A percentile compares a stretch with the other conserved stretches of the same genome.
Evolutionary conservation across 2,113 vertebrate species (phyloP).

Genomic region (Ariopsis seemanni): DNA sequence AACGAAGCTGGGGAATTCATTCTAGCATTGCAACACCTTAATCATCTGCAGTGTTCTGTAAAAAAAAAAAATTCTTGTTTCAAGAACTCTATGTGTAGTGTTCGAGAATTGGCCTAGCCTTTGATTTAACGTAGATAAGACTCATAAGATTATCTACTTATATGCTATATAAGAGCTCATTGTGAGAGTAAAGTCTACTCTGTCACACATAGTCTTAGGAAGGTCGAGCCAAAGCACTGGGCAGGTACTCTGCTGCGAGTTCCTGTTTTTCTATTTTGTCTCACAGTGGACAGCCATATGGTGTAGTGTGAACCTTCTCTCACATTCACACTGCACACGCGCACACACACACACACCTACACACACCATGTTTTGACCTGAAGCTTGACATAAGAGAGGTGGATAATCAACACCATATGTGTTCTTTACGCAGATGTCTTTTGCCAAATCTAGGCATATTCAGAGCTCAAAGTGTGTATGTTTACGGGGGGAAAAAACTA

Average conservation of each 20-base stretch:
- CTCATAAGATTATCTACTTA: not conserved
- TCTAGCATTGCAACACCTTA: not conserved
- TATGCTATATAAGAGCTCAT: not conserved
- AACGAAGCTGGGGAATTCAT: not conserved
- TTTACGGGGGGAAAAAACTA: not conserved
- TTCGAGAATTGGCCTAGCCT: not conserved
- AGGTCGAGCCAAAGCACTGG: slow-evolving; percentile 27
- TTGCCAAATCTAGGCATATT: slow-evolving; percentile 30
- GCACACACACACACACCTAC: not conserved
- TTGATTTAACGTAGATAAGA: not conserved
- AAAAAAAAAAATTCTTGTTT: not conserved
- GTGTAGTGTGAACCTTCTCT: slow-evolving; percentile 37
- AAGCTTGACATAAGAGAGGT: slow-evolving; percentile 36
- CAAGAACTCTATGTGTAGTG: too few relatives aligned
- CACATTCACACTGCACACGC: slow-evolving; percentile 6
- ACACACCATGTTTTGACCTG: slow-evolving; percentile 31
- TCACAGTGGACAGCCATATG: slow-evolving; percentile 49
- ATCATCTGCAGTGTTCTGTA: not conserved
- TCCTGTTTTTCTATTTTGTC: slow-evolving; percentile 45
- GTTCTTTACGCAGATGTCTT: slow-evolving; percentile 18
- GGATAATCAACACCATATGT: slow-evolving; percentile 43
- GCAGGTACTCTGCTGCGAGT: slow-evolving; percentile 11
- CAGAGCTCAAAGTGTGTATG: slow-evolving; percentile 1
- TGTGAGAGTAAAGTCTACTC: not conserved
- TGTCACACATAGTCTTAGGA: not conserved